Evolutionary conservation across 2,113 vertebrate genomes (phyloP), one percentile per base, ranked within the genome.

Genomic region (Himantopus leucocephalus): DNA sequence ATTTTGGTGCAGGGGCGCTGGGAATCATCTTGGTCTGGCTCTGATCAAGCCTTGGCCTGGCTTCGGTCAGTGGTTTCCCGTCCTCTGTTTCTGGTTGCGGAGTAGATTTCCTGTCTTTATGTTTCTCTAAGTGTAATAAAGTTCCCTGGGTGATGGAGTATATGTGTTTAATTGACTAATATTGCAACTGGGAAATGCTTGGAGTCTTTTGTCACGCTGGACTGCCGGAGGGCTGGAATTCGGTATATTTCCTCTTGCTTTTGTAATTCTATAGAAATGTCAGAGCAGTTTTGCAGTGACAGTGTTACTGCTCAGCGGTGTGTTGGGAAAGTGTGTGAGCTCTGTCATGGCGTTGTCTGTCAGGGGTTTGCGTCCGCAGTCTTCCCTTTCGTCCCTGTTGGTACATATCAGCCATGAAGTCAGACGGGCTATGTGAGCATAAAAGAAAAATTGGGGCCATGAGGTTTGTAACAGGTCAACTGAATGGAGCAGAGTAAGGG

Each of bases 71-170:
- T 17, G 58, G 37, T 26, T 14, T 50, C 48, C 23, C 19, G 2
- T 43, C 60, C 55, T 92, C 52, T 34, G 43, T 62, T 93, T 71
- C 70, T 68, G 60, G 48, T 68, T n/a, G 24, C 17, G 43, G 56
- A n/a, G 19, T 22, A 70, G 45, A 66, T 72, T 85, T 96, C 94
- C 90, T 64, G 60, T 43, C 45, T 62, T 12, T 58, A 17, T 41
- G 70, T 90, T 78, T 71, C 79, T 48, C 41, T 22, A 29, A 17
- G 35, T 56, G 67, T 66, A 14, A 64, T 62, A 14, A 66, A 74
- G 75, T 76, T 87, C 60, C 53, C 15, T 26, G n/a, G 34, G 90
- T 94, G 89, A 90, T 64, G 66, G 85, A 90, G 62, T 41, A 41
- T 72, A 41, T 72, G 50, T 64, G 30, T 66, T 85, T 92, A 64